Evolutionary conservation across 1,140 invertebrate species (phyloP), one percentile per base, ranked within the genome.

Genomic region (Drosophila insularis): DNA sequence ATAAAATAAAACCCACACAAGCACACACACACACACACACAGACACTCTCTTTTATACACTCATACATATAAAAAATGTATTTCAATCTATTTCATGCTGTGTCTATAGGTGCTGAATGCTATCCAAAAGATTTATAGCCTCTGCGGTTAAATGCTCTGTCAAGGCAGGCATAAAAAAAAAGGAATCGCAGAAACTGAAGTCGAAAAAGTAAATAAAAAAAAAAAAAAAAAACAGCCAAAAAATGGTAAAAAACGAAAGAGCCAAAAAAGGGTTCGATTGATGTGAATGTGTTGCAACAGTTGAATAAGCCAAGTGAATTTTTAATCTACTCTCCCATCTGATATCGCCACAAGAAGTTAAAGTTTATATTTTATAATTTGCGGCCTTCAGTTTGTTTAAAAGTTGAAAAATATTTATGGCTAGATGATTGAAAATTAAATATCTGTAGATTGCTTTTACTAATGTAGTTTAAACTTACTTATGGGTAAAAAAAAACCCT

Each of bases 31-130:
- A 69, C 40, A 60, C 72, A 73, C 11, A 68, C 35, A 63, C 56
- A 61, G 0, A 43, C 40, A 43, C 40, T 2, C 37, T 14, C 1
- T 6, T 19, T 17, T 14, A 76, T 63, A 63, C 70, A 55, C 64
- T 65, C 77, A 75, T 62, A 43, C 17, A 59, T 21, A 71, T 77
- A 78, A 78, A 87, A 87, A 87, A 86, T 87, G 79, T 87, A 86
- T 86, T 81, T 76, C 79, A 79, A 81, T 86, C 82, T 86, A 81
- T 86, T 79, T 78, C 73, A 46, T 46, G 53, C 68, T 72, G 78
- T 72, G 78, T 71, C 65, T 68, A 68, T 63, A 81, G 63, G 78
- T 78, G 74, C 55, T 11, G 66, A 70, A 43, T 71, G 59, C 46
- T 61, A 71, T 31, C 66, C 58, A 50, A 73, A 73, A 87, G 79